phyloP scores from a whole-genome alignment of 2,113 vertebrate species.

The Chamaetylas fuelleborni region DNA sequence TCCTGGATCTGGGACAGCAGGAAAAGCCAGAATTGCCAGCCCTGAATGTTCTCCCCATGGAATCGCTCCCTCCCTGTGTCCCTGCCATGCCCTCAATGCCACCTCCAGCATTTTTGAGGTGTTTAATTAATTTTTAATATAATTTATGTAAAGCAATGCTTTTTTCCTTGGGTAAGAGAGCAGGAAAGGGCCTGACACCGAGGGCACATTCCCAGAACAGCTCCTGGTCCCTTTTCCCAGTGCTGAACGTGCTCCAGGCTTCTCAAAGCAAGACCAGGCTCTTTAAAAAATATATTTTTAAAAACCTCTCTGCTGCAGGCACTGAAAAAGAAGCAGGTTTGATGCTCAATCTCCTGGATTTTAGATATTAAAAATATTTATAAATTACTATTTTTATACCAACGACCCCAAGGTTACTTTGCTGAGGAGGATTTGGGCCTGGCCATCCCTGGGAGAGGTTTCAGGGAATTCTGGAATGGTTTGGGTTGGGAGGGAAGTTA shows the following conservation, averaged over 20 bases:
- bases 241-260: not conserved
- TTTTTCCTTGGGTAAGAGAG: not conserved
- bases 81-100: not conserved
- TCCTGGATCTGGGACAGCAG: not conserved
- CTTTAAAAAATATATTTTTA: not conserved
- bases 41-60: not conserved
- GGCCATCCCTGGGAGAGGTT: not conserved
- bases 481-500: not conserved
- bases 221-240: not conserved
- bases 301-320: not conserved
- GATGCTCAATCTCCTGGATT: not conserved
- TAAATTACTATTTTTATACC: not conserved
- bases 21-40: not conserved
- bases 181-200: not conserved
- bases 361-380: not conserved
- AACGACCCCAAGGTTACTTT: fast-evolving
- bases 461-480: not conserved
- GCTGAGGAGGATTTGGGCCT: not conserved
- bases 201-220: not conserved
- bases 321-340: not conserved
- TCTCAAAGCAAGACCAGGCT: fast-evolving
- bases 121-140: not conserved
- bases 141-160: not conserved
- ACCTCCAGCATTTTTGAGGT: not conserved
- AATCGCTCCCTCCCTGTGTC: not conserved